Evolutionary conservation across 1,140 invertebrate genomes (phyloP).

Genomic region (Lepidurus packardi): DNA sequence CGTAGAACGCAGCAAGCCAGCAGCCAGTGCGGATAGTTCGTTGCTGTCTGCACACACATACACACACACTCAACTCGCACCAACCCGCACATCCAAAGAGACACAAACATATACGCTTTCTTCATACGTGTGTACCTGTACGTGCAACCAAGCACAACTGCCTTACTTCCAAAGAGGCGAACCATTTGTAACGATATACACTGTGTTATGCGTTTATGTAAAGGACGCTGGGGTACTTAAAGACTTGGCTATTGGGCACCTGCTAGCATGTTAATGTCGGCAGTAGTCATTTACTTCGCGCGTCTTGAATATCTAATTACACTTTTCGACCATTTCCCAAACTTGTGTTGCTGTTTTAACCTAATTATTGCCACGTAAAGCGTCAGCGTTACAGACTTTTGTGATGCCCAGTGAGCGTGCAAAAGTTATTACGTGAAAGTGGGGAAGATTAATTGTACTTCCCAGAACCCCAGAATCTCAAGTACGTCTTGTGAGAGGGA

Average conservation of each 20-base stretch:
- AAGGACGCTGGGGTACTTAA: too few relatives aligned
- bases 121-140: neutral
- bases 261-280: conserved; percentile 18
- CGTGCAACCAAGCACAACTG: conserved; percentile 6
- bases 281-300: neutral
- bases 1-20: neutral
- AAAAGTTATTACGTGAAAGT: too few relatives aligned
- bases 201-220: neutral
- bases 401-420: neutral
- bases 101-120: neutral
- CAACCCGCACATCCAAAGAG: neutral
- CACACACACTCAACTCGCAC: neutral
- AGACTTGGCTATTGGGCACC: neutral
- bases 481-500: too few relatives aligned
- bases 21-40: neutral
- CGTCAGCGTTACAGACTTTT: neutral
- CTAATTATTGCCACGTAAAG: neutral
- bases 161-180: neutral
- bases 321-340: neutral
- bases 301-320: neutral
- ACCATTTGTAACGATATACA: neutral
- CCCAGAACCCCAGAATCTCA: too few relatives aligned
- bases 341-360: neutral
- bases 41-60: neutral
- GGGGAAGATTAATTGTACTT: too few relatives aligned